Percentiles rank a stretch among this genome's conserved stretches.
Evolutionary conservation across 2,888 invertebrate genomes (phyloP).

Genomic region (Brenthis ino): DNA sequence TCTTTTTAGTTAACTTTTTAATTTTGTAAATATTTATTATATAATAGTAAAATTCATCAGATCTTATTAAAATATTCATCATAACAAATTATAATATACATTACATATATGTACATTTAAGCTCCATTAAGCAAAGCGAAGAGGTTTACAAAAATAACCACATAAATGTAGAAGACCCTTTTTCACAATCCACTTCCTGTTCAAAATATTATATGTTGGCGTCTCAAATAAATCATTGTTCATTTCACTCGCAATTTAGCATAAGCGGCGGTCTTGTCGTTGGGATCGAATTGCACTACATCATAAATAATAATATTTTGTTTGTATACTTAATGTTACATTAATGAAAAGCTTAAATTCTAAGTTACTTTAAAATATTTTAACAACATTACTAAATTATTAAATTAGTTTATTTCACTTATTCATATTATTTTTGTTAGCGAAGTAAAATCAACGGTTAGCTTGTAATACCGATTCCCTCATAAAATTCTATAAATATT

Average conservation of each 20-base stretch:
- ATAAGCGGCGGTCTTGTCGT: slow-evolving; percentile 47
- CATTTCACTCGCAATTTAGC: slow-evolving; percentile 55
- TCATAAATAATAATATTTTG: slow-evolving; percentile 58
- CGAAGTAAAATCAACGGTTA: not conserved
- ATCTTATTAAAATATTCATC: too few species aligned
- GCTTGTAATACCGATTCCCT: slow-evolving; percentile 7
- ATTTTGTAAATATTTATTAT: too few species aligned
- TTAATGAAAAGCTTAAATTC: slow-evolving; percentile 2
- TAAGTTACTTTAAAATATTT: too few species aligned
- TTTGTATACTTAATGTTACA: slow-evolving; percentile 47
- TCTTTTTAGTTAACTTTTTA: too few species aligned
- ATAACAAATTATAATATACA: too few species aligned
- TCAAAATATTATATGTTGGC: slow-evolving; percentile 31
- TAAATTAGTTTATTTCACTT: too few species aligned
- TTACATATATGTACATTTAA: too few species aligned
- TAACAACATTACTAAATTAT: too few species aligned
- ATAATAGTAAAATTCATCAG: too few species aligned
- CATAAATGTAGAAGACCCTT: slow-evolving; percentile 18
- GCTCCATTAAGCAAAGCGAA: not conserved
- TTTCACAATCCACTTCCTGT: slow-evolving; percentile 34
- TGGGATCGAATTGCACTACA: slow-evolving; percentile 51
- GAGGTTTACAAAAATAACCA: slow-evolving; percentile 18
- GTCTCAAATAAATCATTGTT: slow-evolving; percentile 40
- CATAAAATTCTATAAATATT: slow-evolving; percentile 30
- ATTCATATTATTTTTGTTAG: too few species aligned